Base-by-base conservation (phyloP, 2,888 invertebrate genomes). In the Barypeithes pellucidus region DNA sequence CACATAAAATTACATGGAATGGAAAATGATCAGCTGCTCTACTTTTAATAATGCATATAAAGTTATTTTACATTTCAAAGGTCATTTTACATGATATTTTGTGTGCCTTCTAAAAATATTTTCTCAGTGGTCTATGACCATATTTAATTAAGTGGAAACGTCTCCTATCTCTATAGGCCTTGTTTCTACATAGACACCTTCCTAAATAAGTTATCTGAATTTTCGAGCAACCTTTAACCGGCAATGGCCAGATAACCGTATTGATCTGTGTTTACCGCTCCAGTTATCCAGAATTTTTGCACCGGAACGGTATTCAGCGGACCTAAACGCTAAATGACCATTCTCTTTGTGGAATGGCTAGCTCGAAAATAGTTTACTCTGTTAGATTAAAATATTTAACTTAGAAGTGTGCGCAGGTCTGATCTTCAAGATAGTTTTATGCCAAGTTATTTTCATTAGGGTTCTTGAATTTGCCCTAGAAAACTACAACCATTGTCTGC, bases 161-260 rank as follows among this genome's bases (percentile, higher is more conserved):
- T 66, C 66, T 41, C 52, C 22, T 22, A 41, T 52, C 50, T 50
- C 22, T 50, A 50, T 52, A 29, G 52, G 54, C 52, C 52, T 54
- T 22, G 65, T 52, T 24, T 50, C 24, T 22, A 50, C n/a, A n/a
- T 50, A 24, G 50, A 29, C 61, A 61, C 50, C 36, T 70, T 62
- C 39, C 63, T 71, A 71, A 71, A 71, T 71, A 71, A 71, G 65
- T 65, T 65, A 65, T 63, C 57, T 54, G 41, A 60, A 68, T 62
- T 65, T 65, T 65, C 60, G 41, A 60, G 50, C 50, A 60, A 50
- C 36, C 50, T 52, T 65, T 67, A 72, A 66, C 66, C 36, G 66
- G 66, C 54, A 63, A 63, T 63, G 45, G 70, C 57, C 57, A 70
- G 71, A 72, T 60, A 66, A 60, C 60, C 20, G 66, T 66, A 72